Evolutionary conservation across 2,797 vertebrate species (phyloP), one percentile per base, ranked within the genome.

Genomic region (Stomatorhinus walkeri): DNA sequence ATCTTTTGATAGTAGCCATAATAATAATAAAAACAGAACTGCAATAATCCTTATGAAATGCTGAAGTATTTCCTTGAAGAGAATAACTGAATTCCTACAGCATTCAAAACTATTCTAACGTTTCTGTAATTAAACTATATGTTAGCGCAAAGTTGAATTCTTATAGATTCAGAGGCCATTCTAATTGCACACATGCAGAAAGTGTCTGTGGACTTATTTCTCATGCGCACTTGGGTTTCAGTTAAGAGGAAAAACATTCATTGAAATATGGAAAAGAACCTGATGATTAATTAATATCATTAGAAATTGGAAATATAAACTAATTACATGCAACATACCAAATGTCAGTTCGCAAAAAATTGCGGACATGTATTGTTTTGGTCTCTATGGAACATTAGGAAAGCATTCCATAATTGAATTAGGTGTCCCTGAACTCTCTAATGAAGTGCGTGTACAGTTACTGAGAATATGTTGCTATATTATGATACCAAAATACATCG

Each of bases 371-470:
- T 92, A 94, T 95, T 93, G 94, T 95, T 95, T 94, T 91, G 95
- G 95, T 94, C 94, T 95, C 93, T 91, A 91, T 93, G 93, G 93
- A 94, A 94, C 95, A 95, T 95, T 95, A 93, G 94, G 94, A 92
- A 92, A 92, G 95, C 96, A 95, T 94, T 95, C 90, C 85, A 92
- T 93, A 96, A 96, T 96, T 93, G 95, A 93, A 96, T 96, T 96
- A 96, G 88, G 93, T 92, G 94, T 95, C 95, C 96, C 95, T 92
- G 91, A 91, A 94, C 95, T 88, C 92, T 90, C 90, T 94, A 96
- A 96, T 96, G 94, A 95, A 96, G 95, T 92, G 95, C 87, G 91
- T 92, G 87, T 88, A 51, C 89, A 93, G 89, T 76, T 32, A 22
- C 54, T 88, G 92, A 51, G 28, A 85, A 85, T 52, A 59, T 49